phyloP scores from a whole-genome alignment of 2,888 invertebrate species.

The Eupithecia insigniata region DNA sequence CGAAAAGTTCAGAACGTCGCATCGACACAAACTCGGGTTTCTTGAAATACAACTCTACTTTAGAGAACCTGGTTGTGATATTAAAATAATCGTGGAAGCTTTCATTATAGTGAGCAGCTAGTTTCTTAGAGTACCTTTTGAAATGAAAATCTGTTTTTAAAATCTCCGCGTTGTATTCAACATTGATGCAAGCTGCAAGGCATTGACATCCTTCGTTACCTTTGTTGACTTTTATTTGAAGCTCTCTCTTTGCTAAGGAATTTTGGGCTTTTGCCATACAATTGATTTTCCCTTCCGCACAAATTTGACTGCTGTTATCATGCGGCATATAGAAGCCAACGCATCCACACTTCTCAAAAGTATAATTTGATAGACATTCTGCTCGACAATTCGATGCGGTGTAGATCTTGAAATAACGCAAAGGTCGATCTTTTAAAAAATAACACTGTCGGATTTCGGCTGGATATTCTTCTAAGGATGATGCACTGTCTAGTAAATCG shows the following conservation, averaged over 20 bases:
- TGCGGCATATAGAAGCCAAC: conserved; percentile 63
- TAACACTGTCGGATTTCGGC: conserved; percentile 60
- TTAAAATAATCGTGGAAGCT: conserved; percentile 22
- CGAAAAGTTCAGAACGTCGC: conserved; percentile 83
- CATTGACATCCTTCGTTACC: conserved; percentile 21
- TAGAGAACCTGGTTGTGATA: conserved; percentile 48
- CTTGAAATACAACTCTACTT: conserved; percentile 81
- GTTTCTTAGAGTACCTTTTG: conserved; percentile 3
- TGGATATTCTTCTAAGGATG: conserved; percentile 46
- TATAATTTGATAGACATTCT: conserved; percentile 60
- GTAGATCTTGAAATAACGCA: conserved; percentile 59
- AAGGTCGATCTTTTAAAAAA: conserved; percentile 47
- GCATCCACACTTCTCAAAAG: conserved; percentile 51
- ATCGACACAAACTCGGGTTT: conserved; percentile 82
- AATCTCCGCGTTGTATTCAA: conserved; percentile 37
- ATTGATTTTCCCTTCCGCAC: background rate
- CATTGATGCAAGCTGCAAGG: conserved; percentile 29
- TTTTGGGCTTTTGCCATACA: conserved; percentile 17
- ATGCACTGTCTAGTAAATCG: conserved; percentile 32
- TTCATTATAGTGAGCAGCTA: background rate
- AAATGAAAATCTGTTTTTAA: conserved; percentile 21
- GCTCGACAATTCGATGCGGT: conserved; percentile 58
- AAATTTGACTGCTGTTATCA: conserved; percentile 17
- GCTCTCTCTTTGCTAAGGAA: conserved; percentile 8
- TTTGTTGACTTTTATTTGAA: background rate